Evolutionary conservation across 2,797 vertebrate genomes (phyloP).

Genomic region (Megalops cyprinoides): DNA sequence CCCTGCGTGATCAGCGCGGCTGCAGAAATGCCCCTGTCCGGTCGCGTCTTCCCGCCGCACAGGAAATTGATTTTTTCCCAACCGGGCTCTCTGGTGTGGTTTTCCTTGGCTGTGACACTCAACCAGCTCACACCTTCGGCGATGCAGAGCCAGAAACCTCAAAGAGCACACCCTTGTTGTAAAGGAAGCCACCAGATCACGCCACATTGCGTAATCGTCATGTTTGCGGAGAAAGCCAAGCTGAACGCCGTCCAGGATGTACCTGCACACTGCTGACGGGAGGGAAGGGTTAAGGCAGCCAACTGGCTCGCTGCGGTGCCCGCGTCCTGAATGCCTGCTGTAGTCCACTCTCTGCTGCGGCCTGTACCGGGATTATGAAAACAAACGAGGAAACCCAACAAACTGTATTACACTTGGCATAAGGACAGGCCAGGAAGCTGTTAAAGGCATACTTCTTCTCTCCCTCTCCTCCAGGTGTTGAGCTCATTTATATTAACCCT

Average conservation of each 20-base stretch:
- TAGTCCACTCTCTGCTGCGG: not conserved
- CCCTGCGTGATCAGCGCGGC: not conserved
- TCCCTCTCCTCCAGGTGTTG: not conserved
- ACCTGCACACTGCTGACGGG: not conserved
- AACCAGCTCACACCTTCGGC: not conserved
- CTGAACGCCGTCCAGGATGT: not conserved
- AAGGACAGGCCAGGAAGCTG: not conserved
- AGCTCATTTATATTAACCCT: constrained; percentile 3
- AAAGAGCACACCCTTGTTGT: not conserved
- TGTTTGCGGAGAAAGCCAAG: not conserved
- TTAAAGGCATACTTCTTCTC: not conserved
- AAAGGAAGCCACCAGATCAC: not conserved
- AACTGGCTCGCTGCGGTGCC: not conserved
- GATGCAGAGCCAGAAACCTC: not conserved
- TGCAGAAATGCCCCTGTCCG: not conserved
- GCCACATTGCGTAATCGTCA: not conserved
- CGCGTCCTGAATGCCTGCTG: not conserved
- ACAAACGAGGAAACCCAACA: constrained; percentile 9
- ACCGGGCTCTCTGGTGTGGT: not conserved
- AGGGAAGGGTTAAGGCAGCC: not conserved
- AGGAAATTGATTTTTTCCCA: not conserved
- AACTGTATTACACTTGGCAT: not conserved
- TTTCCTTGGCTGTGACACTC: not conserved
- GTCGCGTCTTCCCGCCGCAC: not conserved
- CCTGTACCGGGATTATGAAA: constrained; percentile 6